Base-by-base conservation (phyloP, 2,888 invertebrate species). In the Callyntrura sp. region DNA sequence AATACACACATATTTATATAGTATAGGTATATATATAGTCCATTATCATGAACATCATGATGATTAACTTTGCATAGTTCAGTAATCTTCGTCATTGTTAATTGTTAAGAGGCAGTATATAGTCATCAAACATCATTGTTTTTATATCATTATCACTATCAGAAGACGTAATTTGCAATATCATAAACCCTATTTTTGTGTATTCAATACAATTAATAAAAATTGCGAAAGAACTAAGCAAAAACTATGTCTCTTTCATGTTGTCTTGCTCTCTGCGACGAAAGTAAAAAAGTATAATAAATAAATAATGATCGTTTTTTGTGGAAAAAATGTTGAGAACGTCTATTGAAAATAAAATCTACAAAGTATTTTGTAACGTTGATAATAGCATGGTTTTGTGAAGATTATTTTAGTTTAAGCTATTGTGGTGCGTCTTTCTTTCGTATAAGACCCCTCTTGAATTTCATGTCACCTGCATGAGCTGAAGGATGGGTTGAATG, bases 401-500 rank as follows among this genome's bases (percentile, higher is more conserved):
- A 35, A 35, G 35, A 17, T 23, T 43, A 45, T 0, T 45, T 73
- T 20, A 45, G 9, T 45, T 20, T 73, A 20, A 45, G 70, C 70
- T 84, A 83, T 48, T 48, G 62, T 60, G 35, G 60, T 45, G 43
- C 60, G 85, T 85, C 85, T 85, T 85, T 82, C 57, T 85, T 73
- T 85, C 57, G 73, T 43, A 62, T 62, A 82, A 60, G 73, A 57
- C 85, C 85, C 73, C 28, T 43, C 23, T 78, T 79, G 79, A 62
- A 65, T 25, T 81, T 88, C 82, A 88, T 88, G 88, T 88, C 88
- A 88, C 88, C 88, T 82, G 73, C 88, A 88, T 82, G 82, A 88
- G 68, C 78, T 28, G 78, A 78, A 6, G 78, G 78, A 78, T 78
- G 78, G 78, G 78, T 14, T 78, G 78, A 78, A 55, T 78, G 78